phyloP scores from a whole-genome alignment of 2,888 invertebrate species.

The Pterostichus niger region DNA sequence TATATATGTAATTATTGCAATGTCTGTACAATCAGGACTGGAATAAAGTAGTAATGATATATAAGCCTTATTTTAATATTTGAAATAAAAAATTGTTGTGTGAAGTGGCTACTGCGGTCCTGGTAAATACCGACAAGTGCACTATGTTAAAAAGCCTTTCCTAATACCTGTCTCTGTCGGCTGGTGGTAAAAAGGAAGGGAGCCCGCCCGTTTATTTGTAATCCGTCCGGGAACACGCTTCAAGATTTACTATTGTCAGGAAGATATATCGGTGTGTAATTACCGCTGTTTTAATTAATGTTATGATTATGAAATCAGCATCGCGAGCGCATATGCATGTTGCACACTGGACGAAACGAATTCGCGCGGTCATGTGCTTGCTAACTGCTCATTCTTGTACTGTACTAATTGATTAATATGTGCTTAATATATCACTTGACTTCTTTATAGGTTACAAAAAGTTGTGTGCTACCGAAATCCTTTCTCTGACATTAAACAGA shows the following conservation, averaged over 20 bases:
- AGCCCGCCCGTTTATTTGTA: slow-evolving; percentile 64
- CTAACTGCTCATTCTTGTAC: not conserved
- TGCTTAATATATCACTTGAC: not conserved
- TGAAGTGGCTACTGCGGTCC: slow-evolving; percentile 69
- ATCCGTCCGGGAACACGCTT: slow-evolving; percentile 63
- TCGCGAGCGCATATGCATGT: not conserved
- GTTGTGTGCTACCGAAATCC: not conserved
- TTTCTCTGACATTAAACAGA: no score
- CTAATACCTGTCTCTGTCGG: slow-evolving; percentile 75
- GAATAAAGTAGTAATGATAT: no score
- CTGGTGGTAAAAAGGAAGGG: slow-evolving; percentile 57
- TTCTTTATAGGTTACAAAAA: not conserved
- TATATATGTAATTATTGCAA: no score
- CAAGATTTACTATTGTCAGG: slow-evolving; percentile 67
- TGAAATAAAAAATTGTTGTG: no score
- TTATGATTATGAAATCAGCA: slow-evolving; percentile 65
- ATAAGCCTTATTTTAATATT: no score
- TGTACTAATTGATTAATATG: slow-evolving; percentile 6
- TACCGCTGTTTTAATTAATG: slow-evolving; percentile 64
- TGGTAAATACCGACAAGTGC: slow-evolving; percentile 66
- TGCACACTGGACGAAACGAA: not conserved
- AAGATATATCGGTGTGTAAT: slow-evolving; percentile 64
- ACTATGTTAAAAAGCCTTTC: slow-evolving; percentile 75
- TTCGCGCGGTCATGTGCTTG: not conserved
- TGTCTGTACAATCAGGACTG: no score